Conservation (phyloP, 2,888 invertebrate species). For the Tetragnatha montana region DNA sequence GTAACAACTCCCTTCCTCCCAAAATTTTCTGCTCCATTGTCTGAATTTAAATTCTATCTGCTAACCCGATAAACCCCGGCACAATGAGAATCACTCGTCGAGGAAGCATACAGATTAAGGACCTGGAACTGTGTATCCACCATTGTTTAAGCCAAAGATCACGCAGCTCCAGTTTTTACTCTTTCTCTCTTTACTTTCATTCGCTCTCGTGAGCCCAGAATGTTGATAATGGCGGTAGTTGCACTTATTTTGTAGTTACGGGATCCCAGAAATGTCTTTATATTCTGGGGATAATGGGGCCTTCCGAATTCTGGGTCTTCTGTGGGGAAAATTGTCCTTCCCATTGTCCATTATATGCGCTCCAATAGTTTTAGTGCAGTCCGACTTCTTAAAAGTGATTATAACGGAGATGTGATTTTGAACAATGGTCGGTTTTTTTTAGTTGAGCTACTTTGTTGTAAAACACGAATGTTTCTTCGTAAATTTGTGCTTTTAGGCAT, state of each 20-base stretch:
- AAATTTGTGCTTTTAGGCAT: no score
- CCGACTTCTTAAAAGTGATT: background rate
- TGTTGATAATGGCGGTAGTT: background rate
- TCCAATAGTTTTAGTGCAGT: background rate
- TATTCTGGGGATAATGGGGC: background rate
- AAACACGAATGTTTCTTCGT: no score
- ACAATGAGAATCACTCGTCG: background rate
- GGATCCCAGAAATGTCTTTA: background rate
- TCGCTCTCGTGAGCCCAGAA: background rate
- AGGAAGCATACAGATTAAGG: background rate
- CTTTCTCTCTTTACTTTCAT: background rate
- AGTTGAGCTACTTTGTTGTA: background rate
- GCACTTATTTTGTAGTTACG: background rate
- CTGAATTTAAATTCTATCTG: background rate
- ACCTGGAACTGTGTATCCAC: background rate
- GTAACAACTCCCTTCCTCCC: no score
- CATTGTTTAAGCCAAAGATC: background rate
- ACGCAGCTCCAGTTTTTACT: background rate
- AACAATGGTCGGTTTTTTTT: background rate
- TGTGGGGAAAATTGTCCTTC: background rate
- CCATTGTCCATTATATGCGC: background rate
- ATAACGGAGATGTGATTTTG: background rate
- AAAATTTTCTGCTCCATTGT: background rate
- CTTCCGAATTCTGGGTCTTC: background rate
- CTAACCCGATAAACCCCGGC: background rate